phyloP scores from a whole-genome alignment of 2,113 vertebrate genomes.

The Macroglossus sobrinus region DNA sequence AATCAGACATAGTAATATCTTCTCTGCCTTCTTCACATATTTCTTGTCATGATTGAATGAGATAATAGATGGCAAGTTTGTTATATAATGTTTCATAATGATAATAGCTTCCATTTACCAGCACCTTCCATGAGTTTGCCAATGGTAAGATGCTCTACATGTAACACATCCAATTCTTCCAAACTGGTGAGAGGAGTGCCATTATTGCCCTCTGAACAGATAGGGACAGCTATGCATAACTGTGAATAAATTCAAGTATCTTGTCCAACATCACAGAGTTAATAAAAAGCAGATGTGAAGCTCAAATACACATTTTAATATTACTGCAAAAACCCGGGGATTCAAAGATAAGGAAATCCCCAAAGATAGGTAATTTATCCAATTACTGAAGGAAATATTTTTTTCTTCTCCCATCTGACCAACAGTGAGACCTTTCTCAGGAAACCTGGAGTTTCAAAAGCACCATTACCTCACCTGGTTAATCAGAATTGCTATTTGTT shows the following conservation, averaged over 20 bases:
- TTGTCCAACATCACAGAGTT: not conserved
- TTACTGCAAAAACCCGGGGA: not conserved
- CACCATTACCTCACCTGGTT: conserved; percentile 45
- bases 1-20: not conserved
- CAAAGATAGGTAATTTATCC: not conserved
- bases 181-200: not conserved
- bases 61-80: not conserved
- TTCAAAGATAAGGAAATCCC: not conserved
- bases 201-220: not conserved
- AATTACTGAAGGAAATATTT: not conserved
- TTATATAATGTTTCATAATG: not conserved
- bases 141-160: not conserved
- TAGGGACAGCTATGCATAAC: not conserved
- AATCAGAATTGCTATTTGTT: conserved; percentile 70
- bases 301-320: not conserved
- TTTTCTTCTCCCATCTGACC: not conserved
- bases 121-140: not conserved
- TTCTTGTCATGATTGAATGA: not conserved
- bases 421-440: not conserved
- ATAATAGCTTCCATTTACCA: not conserved
- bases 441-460: conserved; percentile 28
- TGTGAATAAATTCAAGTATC: not conserved
- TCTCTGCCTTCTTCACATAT: not conserved
- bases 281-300: not conserved
- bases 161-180: not conserved